Base-by-base conservation (phyloP, 2,113 vertebrate species). In the Laterallus jamaicensis region DNA sequence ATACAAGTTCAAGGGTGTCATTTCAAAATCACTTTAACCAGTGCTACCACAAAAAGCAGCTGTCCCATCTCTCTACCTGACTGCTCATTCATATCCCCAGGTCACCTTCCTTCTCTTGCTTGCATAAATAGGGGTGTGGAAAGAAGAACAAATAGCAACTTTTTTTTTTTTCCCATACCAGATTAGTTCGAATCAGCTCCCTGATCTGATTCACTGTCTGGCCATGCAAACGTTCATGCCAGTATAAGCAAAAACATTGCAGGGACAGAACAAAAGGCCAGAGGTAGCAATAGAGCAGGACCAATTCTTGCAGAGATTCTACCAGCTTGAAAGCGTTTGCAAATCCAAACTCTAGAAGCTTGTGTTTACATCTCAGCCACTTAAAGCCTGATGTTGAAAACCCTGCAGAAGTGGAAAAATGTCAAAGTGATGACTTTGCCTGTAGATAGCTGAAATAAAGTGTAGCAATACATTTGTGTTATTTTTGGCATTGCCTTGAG, bases 191-290 rank as follows among this genome's bases (percentile, higher is more conserved):
- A 92, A 93, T 91, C 56, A 93, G 77, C 49, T 92, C 91, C 68
- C 64, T 91, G 94, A 95, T 96, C 92, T 93, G 94, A 97, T 97
- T 97, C 96, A 95, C 73, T 95, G 92, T 92, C 95, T 96, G 83
- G 62, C 86, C 91, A 95, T 39, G 91, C 80, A 95, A 93, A 77
- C 18, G 32, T 86, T 92, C 91, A 81, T 56, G 64, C 80, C 73
- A 95, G 60, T 70, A 59, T n/a, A 91, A 95, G 80, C 86, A 90
- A 94, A 95, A 94, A 75, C 77, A 78, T 15, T 82, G 42, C 62
- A 78, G 69, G 62, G 56, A 70, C 80, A 90, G 86, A 96, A 94
- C 80, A 93, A 84, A 96, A 93, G 77, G 80, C 73, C 88, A 95
- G 77, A 76, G 66, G 89, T 37, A 91, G 77, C 63, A 90, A 77